These are phyloP conservation scores for Globia sparganii DNA, from an alignment of 2,888 invertebrate species.

Conservation along the genomic window DNA sequence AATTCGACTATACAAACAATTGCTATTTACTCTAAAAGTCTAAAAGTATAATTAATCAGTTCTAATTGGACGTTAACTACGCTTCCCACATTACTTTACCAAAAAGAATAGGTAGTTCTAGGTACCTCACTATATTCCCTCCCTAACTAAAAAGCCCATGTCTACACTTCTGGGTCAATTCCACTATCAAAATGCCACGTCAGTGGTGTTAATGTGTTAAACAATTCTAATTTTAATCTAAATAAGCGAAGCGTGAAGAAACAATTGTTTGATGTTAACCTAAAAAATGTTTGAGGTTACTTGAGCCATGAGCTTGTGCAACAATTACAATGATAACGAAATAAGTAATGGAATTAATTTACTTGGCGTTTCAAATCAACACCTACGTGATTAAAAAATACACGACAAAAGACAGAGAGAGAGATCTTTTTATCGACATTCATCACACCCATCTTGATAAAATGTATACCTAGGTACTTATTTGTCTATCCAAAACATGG, in stretches of 20 bases:
- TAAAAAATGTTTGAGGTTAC: constrained; percentile 55
- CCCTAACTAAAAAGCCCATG: constrained; percentile 34
- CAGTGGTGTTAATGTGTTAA: constrained; percentile 68
- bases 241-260: constrained; percentile 67
- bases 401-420: no score
- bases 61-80: constrained; percentile 1
- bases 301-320: constrained; percentile 61
- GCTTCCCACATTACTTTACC: background rate
- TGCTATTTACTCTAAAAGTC: background rate
- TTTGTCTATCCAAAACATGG: constrained; percentile 3
- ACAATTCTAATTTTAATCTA: constrained; percentile 71
- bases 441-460: background rate
- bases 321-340: constrained; percentile 53
- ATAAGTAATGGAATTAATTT: constrained; percentile 25
- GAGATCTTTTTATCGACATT: background rate
- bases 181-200: constrained; percentile 63
- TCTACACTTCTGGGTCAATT: constrained; percentile 60
- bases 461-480: constrained; percentile 2
- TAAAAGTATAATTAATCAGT: constrained; percentile 1
- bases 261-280: constrained; percentile 70
- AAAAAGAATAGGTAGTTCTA: constrained; percentile 12
- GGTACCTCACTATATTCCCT: constrained; percentile 15
- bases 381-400: background rate
- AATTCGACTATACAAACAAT: background rate
- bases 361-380: background rate